Evolutionary conservation across 53 echinoderm and acorn worm species (phyloP), one percentile per base, ranked within the genome.

Genomic region (Arbacia lixula): DNA sequence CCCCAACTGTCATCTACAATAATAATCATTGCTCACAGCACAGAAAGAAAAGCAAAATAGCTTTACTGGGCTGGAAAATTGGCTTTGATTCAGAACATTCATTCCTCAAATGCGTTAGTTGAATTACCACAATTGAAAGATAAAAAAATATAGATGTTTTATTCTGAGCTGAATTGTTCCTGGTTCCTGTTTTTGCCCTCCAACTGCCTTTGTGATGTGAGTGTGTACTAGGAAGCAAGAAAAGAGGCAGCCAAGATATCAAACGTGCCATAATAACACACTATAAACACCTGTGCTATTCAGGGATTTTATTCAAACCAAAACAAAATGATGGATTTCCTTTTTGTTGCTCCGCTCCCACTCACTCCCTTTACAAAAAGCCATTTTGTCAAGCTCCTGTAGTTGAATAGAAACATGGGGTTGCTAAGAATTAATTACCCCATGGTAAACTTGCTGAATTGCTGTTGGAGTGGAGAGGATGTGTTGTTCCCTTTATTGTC

Each of bases 1-100:
- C 33, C 36, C 75, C 54, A 14, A 52, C 54, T 75, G 75, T 75
- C 75, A 75, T 53, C 52, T 75, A 52, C 35, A 16, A 33, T 75
- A 75, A 75, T 75, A 32, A 53, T 75, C 75, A 75, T 52, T 51
- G 26, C 36, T 54, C 53, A 12, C 52, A 35, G 75, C 34, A 43
- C 6, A 43, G 26, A 29, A 26, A 25, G 16, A 43, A 71, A 25
- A 42, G 71, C 10, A 53, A 53, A 75, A 75, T 35, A 35, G 54
- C 75, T 16, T 75, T 75, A 75, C 75, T 53, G 75, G 54, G 53
- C 75, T 53, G 36, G 75, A 75, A 75, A 75, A 75, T 75, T 75
- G 75, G 75, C 52, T 75, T 31, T 32, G 53, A 75, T 75, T 75
- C 54, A 75, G 52, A 53, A 53, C 27, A 51, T 52, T 75, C 75